Base-by-base conservation (phyloP, 2,888 invertebrate species). In the Ischnus inquisitorius region DNA sequence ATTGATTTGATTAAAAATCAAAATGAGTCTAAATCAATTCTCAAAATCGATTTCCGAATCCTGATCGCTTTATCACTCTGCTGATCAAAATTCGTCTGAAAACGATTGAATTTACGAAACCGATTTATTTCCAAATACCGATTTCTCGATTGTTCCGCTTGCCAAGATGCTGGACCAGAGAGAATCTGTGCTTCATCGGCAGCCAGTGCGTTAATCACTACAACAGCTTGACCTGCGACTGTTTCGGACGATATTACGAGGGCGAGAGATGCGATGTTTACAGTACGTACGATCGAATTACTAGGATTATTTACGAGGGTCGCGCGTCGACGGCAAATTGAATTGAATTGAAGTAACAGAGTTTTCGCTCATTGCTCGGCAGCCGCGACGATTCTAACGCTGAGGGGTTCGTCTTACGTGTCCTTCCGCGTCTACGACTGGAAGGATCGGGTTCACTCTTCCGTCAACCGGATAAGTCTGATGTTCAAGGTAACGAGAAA, bases 141-240 rank as follows among this genome's bases (percentile, higher is more conserved):
- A 34, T 6, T 34, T 34, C 34, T 34, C 1, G 34, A 34, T 34
- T 34, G n/a, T 67, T 25, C 25, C 65, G 8, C 39, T 77, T 57
- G 72, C 88, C n/a, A 88, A 95, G 95, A 92, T 98, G 98, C 91
- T 95, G 95, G 88, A 97, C 97, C 1, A 94, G 95, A 88, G 96
- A 97, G 89, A 98, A 98, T 93, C 95, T 97, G 8, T 98, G 98
- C 93, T 97, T 98, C 92, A 95, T 96, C 91, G 97, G 97, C 51
- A 98, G 97, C 41, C 95, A 96, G 84, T 99, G 99, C 93, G 97
- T 98, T 84, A 98, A 98, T 94, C 97, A 98, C 92, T 99, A 98
- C 93, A 97, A 97, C 89, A 96, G 96, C 80, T 95, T 97, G 83
- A 96, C 97, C 19, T 99, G 98, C 92, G 98, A 98, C 92, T 99